Evolutionary conservation across 2,113 vertebrate species (phyloP).

Genomic region (Mesitornis unicolor): DNA sequence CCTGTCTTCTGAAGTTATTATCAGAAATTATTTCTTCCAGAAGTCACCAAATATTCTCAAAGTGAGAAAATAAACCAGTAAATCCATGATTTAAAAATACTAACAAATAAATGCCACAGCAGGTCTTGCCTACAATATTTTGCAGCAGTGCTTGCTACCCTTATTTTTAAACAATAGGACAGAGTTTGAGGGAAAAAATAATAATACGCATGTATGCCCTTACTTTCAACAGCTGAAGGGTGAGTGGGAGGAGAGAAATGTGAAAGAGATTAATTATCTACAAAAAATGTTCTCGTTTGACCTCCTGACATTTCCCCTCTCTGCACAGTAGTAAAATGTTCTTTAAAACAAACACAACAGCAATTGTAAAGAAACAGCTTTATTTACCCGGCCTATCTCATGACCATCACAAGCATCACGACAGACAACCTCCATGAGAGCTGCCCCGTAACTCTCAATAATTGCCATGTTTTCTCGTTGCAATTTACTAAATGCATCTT

Average conservation of each 20-base stretch:
- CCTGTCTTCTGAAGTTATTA: background rate
- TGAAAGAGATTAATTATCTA: background rate
- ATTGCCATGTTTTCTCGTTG: conserved; percentile 93
- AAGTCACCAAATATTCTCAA: background rate
- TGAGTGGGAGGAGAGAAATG: background rate
- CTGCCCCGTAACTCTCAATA: conserved; percentile 92
- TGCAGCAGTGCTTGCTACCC: background rate
- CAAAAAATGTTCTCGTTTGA: background rate
- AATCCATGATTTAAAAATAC: background rate
- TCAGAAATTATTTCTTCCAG: background rate
- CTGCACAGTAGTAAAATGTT: background rate
- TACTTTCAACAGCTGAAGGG: background rate
- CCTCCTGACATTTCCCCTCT: background rate
- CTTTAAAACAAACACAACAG: background rate
- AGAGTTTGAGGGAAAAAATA: background rate
- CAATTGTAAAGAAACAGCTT: background rate
- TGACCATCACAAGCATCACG: conserved; percentile 96
- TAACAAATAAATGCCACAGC: background rate
- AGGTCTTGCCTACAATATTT: background rate
- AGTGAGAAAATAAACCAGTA: background rate
- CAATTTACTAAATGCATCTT: conserved; percentile 93
- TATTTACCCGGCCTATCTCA: conserved; percentile 89
- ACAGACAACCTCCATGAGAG: conserved; percentile 97
- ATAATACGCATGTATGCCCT: background rate
- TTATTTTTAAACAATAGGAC: background rate